phyloP scores from a whole-genome alignment of 2,113 vertebrate species.

The Alethe castanea region DNA sequence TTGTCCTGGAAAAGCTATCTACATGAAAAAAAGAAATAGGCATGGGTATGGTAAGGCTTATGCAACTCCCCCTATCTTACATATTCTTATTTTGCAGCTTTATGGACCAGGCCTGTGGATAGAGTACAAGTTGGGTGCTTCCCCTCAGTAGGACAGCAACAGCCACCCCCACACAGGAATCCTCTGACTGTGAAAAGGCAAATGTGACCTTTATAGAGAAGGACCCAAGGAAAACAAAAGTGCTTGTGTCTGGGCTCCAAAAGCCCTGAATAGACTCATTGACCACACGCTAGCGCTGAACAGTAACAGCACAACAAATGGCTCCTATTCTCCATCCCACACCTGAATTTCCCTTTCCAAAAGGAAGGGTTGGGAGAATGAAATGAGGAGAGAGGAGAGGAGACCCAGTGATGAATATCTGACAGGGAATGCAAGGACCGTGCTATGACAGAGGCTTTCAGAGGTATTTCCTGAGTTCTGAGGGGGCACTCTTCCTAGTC shows the following conservation, averaged over 20 bases:
- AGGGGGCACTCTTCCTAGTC: not conserved
- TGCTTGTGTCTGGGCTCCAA: not conserved
- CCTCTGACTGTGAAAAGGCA: not conserved
- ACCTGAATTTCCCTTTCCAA: not conserved
- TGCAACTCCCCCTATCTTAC: not conserved
- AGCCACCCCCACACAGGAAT: not conserved
- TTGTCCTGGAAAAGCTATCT: not conserved
- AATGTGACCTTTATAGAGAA: not conserved
- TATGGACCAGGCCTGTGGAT: not conserved
- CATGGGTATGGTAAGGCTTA: not conserved
- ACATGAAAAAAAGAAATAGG: not conserved
- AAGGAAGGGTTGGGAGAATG: not conserved
- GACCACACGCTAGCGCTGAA: not conserved
- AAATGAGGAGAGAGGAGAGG: not conserved
- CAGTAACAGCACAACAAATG: not conserved
- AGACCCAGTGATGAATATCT: fast-evolving
- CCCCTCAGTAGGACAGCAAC: not conserved
- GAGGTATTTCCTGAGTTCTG: not conserved
- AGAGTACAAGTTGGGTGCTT: not conserved
- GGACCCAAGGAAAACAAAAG: not conserved
- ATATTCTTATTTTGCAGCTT: not conserved
- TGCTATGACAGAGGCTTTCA: not conserved
- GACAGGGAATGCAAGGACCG: not conserved
- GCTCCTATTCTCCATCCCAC: not conserved
- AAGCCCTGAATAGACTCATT: not conserved